A percentile compares a stretch with the other conserved stretches of the same genome.
Evolutionary conservation across 2,113 vertebrate genomes (phyloP).

Genomic region (Ceratotherium simum): DNA sequence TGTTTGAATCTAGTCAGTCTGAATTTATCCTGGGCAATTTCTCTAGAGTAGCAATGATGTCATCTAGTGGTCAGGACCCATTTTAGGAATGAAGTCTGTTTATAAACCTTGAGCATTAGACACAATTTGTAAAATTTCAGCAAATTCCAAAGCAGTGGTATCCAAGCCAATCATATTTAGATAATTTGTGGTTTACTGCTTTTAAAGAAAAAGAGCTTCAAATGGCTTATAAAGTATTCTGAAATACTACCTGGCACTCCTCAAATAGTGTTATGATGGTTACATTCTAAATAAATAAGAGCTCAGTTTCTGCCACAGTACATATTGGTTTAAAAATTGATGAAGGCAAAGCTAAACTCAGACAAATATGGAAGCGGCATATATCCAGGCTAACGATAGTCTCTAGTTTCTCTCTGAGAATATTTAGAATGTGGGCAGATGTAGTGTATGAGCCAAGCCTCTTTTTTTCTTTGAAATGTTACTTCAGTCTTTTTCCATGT

Average conservation of each 20-base stretch:
- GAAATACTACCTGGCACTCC: background rate
- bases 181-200: background rate
- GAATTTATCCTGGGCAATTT: background rate
- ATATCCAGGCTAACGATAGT: background rate
- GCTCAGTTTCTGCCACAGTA: slow-evolving; percentile 43
- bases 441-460: background rate
- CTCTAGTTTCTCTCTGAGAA: background rate
- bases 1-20: background rate
- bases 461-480: slow-evolving; percentile 14
- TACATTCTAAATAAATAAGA: background rate
- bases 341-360: background rate
- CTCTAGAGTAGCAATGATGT: background rate
- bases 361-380: background rate
- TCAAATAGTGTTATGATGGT: background rate
- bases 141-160: background rate
- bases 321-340: background rate
- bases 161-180: background rate
- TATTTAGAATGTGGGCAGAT: background rate
- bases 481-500: background rate
- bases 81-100: background rate
- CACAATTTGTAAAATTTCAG: slow-evolving; percentile 2
- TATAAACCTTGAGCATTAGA: background rate
- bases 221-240: slow-evolving; percentile 25
- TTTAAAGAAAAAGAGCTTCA: background rate
- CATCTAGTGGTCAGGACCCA: background rate